These are phyloP conservation scores for Rhinopithecus roxellana DNA, from an alignment of 2,113 vertebrate species.

Conservation along the genomic window DNA sequence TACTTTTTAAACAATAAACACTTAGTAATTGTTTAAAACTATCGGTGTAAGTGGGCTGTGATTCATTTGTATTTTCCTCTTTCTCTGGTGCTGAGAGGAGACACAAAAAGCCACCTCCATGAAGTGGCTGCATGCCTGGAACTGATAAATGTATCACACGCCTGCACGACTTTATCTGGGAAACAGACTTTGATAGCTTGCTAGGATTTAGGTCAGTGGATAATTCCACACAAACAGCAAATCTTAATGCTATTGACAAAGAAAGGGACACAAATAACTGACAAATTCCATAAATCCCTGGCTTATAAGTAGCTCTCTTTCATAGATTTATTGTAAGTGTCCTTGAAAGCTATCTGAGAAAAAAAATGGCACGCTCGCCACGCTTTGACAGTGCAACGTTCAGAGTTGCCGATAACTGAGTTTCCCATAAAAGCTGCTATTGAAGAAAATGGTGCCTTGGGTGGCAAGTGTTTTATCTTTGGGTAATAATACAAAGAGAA, in stretches of 20 bases:
- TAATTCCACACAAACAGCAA: conserved; percentile 81
- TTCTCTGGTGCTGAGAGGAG: conserved; percentile 58
- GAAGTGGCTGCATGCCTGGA: conserved; percentile 53
- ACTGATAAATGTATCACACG: conserved; percentile 79
- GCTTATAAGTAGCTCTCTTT: conserved; percentile 74
- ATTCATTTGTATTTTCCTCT: conserved; percentile 62
- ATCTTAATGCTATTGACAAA: conserved; percentile 82
- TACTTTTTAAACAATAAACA: conserved; percentile 67
- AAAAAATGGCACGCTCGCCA: not conserved
- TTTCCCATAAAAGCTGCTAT: not conserved
- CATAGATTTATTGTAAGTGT: conserved; percentile 71
- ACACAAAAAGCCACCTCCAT: conserved; percentile 55
- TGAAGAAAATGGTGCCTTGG: not conserved
- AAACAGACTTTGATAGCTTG: conserved; percentile 81
- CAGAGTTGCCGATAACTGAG: not conserved
- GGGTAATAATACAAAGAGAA: not conserved
- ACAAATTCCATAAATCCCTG: conserved; percentile 77
- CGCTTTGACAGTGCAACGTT: conserved; percentile 12
- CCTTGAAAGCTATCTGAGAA: conserved; percentile 69
- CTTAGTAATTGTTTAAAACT: conserved; percentile 73
- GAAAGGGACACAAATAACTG: conserved; percentile 76
- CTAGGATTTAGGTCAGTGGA: conserved; percentile 84
- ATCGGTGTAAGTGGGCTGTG: conserved; percentile 54
- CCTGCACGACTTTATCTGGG: conserved; percentile 77
- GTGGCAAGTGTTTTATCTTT: not conserved